Conservation (phyloP, 2,113 vertebrate species). For the Genyomyrus donnyi region DNA sequence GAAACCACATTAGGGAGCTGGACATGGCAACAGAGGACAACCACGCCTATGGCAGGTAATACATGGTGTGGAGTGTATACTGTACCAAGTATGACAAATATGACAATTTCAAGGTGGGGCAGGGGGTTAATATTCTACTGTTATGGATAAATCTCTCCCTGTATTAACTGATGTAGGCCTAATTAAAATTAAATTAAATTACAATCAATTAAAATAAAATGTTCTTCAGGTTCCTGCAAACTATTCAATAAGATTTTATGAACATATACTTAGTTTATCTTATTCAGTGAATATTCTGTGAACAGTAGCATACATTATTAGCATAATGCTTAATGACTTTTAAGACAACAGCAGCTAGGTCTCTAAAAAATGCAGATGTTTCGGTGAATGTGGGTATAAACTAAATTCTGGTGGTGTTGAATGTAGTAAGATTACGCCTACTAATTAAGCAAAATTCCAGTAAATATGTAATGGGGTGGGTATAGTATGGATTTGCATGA, state of each 20-base stretch:
- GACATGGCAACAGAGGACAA: background rate
- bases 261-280: background rate
- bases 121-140: background rate
- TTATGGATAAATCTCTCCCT: background rate
- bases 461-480: background rate
- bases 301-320: background rate
- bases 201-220: background rate
- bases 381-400: background rate
- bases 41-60: background rate
- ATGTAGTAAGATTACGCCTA: background rate
- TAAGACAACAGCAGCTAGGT: background rate
- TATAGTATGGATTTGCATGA: background rate
- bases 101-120: background rate
- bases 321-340: background rate
- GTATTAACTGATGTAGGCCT: background rate
- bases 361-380: background rate
- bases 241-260: background rate
- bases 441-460: background rate
- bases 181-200: background rate
- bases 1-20: background rate
- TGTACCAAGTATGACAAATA: background rate
- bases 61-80: background rate
- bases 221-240: background rate
- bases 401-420: background rate
- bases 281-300: background rate